Percentiles rank a stretch among this genome's conserved stretches.
phyloP scores from a whole-genome alignment of 2,888 invertebrate species.

The Campoplex capitator region DNA sequence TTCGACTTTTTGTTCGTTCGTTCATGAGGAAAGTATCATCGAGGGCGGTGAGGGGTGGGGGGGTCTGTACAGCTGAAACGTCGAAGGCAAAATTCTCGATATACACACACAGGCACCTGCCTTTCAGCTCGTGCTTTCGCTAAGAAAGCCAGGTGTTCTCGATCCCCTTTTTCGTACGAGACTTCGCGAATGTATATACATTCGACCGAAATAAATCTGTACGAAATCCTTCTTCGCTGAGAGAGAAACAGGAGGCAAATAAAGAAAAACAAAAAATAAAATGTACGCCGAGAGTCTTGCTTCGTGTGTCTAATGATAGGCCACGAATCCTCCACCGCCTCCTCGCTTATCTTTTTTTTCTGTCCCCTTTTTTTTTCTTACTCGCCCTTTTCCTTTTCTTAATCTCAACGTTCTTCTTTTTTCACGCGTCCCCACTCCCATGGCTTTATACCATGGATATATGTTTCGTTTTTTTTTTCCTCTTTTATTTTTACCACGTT shows the following conservation, averaged over 20 bases:
- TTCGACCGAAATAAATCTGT: conserved; percentile 63
- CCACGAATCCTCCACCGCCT: conserved; percentile 40
- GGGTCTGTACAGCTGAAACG: conserved; percentile 14
- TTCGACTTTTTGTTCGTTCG: not conserved
- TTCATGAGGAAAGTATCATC: conserved; percentile 31
- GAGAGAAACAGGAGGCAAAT: not conserved
- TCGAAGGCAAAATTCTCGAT: conserved; percentile 42
- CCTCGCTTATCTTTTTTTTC: not conserved
- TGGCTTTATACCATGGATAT: not conserved
- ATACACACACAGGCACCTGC: conserved; percentile 49
- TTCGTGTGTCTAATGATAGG: conserved; percentile 63
- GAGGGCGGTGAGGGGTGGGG: not conserved
- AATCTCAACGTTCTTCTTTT: conserved; percentile 41
- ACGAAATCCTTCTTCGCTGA: conserved; percentile 34
- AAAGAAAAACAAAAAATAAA: not conserved
- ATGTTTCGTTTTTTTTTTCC: not conserved
- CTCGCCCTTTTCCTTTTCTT: conserved; percentile 39
- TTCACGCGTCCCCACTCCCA: conserved; percentile 32
- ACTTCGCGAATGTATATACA: conserved; percentile 25
- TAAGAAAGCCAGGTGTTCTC: conserved; percentile 40
- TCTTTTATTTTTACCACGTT: conserved; percentile 18
- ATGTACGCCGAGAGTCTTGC: conserved; percentile 21
- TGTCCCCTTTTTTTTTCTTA: not conserved
- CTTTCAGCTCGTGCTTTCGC: conserved; percentile 23
- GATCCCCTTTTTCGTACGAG: conserved; percentile 17